phyloP scores from a whole-genome alignment of 2,113 vertebrate species.

The Scalopus aquaticus region DNA sequence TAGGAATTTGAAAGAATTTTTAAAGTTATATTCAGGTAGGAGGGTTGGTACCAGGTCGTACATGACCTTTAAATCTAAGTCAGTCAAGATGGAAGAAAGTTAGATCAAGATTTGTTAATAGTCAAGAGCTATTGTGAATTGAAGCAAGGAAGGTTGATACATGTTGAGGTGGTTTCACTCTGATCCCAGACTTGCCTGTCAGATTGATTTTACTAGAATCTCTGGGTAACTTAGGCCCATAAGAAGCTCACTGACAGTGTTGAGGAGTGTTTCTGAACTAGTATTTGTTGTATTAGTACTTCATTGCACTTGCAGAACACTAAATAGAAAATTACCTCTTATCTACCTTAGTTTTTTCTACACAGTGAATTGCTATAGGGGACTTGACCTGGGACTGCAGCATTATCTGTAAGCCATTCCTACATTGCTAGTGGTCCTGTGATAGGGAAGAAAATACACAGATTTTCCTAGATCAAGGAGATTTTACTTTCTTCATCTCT shows the following conservation, averaged over 20 bases:
- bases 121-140: background rate
- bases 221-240: background rate
- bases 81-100: background rate
- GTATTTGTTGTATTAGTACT: background rate
- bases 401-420: background rate
- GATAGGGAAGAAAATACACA: background rate
- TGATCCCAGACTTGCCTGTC: background rate
- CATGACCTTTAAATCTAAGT: background rate
- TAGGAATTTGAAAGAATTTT: background rate
- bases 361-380: background rate
- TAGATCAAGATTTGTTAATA: conserved; percentile 26
- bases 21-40: conserved; percentile 7
- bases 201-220: background rate
- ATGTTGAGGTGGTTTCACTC: background rate
- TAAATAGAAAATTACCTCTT: background rate
- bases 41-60: background rate
- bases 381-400: background rate
- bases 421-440: background rate
- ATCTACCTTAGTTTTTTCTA: background rate
- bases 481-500: background rate
- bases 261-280: background rate
- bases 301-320: background rate
- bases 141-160: background rate
- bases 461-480: background rate
- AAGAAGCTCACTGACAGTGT: background rate